These are phyloP conservation scores for Bufo bufo DNA, from an alignment of 2,113 vertebrate species.

Conservation along the genomic window DNA sequence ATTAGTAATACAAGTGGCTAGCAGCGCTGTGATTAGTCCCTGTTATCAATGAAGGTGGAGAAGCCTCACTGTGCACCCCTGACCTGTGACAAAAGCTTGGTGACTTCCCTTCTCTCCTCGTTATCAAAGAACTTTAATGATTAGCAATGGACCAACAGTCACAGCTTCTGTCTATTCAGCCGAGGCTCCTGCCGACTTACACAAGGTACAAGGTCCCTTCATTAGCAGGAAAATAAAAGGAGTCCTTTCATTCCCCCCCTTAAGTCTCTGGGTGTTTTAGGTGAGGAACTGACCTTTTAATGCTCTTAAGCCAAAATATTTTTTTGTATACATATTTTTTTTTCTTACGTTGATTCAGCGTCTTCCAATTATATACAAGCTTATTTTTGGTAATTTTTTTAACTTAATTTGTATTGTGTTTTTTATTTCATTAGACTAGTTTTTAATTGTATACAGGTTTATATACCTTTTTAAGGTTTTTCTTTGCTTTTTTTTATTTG, in stretches of 20 bases:
- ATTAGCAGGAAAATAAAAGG: background rate
- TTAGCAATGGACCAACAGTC: slow-evolving; percentile 45
- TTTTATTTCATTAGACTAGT: no score
- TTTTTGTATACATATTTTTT: background rate
- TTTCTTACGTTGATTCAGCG: background rate
- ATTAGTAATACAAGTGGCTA: slow-evolving; percentile 13
- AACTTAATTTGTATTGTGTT: background rate
- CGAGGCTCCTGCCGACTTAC: slow-evolving; percentile 1
- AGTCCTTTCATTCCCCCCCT: background rate
- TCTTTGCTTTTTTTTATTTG: no score
- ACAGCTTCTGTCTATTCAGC: slow-evolving; percentile 49
- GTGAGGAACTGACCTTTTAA: background rate
- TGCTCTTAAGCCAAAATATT: background rate
- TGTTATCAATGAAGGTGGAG: background rate
- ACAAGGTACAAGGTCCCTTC: slow-evolving; percentile 5
- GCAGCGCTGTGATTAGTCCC: slow-evolving; percentile 6
- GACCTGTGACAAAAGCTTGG: slow-evolving; percentile 39
- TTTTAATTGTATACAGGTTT: no score
- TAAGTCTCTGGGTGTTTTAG: background rate
- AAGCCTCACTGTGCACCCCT: slow-evolving; percentile 26
- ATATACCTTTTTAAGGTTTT: no score
- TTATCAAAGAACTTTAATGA: slow-evolving; percentile 26
- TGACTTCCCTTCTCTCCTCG: slow-evolving; percentile 27
- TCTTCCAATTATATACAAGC: background rate
- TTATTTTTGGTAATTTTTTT: background rate